These are phyloP conservation scores for Tyrophagus putrescentiae DNA, from an alignment of 1,140 invertebrate genomes.

Conservation along the genomic window DNA sequence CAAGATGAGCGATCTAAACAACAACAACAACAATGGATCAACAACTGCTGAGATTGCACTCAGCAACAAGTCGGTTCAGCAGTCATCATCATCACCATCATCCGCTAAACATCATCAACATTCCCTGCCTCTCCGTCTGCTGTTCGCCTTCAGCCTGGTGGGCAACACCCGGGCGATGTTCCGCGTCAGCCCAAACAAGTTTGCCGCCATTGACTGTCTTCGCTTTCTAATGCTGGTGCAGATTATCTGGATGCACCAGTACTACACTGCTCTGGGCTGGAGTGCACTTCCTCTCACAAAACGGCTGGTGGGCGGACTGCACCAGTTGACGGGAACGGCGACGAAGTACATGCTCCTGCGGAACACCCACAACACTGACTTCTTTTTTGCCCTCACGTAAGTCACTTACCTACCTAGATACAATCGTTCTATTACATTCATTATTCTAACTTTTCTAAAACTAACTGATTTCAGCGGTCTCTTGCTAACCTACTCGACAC, in stretches of 20 bases:
- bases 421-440: conserved; percentile 5
- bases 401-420: background rate
- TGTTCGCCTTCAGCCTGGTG: conserved; percentile 7
- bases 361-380: conserved; percentile 19
- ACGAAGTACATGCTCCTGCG: conserved; percentile 2
- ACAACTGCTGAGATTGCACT: background rate
- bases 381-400: conserved; percentile 19
- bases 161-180: background rate
- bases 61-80: background rate
- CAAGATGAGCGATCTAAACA: background rate
- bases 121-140: background rate
- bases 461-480: conserved; percentile 15
- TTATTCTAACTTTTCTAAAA: conserved; percentile 3
- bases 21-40: background rate
- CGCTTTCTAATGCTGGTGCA: conserved; percentile 10
- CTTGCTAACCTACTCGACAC: background rate
- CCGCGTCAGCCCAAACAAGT: conserved; percentile 8
- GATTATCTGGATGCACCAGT: conserved; percentile 15
- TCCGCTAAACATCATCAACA: background rate
- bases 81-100: background rate
- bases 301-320: background rate
- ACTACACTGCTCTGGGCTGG: background rate
- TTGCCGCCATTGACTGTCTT: conserved; percentile 9
- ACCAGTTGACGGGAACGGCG: background rate
- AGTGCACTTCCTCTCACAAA: background rate